Evolutionary conservation across 2,113 vertebrate species (phyloP).

Genomic region (Gobiocypris rarus): DNA sequence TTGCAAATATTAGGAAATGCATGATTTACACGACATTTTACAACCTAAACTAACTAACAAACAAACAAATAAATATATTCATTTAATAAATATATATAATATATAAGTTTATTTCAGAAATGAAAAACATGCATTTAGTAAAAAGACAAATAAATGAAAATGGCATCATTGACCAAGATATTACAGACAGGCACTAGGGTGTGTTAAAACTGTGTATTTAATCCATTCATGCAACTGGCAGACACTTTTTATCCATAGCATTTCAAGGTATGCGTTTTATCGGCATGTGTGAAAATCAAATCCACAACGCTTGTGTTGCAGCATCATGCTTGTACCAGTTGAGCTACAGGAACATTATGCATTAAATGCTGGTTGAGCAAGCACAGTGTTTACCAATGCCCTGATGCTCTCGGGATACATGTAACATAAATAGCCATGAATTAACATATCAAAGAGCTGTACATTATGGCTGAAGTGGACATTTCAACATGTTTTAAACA

Average conservation of each 20-base stretch:
- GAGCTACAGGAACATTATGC: background rate
- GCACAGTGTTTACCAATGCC: background rate
- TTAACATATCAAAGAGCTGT: conserved; percentile 28
- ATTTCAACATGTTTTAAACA: conserved; percentile 30
- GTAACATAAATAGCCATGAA: conserved; percentile 23
- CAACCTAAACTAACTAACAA: too few species aligned
- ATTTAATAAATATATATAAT: background rate
- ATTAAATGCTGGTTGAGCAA: conserved; percentile 4
- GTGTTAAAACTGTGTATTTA: background rate
- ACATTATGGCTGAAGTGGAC: conserved; percentile 1
- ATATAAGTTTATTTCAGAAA: background rate
- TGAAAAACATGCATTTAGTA: background rate
- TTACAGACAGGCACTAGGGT: background rate
- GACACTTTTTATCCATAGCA: background rate
- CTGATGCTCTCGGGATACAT: background rate
- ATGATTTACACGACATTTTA: too few species aligned
- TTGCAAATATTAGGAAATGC: too few species aligned
- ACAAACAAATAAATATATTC: too few species aligned
- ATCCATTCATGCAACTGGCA: background rate
- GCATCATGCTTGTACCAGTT: background rate
- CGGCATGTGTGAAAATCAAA: background rate
- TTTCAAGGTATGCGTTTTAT: background rate
- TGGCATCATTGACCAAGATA: background rate
- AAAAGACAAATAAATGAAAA: background rate
- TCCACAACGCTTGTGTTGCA: background rate